These are phyloP conservation scores for Lasioglossum morio DNA, from an alignment of 2,888 invertebrate genomes.

Conservation along the genomic window DNA sequence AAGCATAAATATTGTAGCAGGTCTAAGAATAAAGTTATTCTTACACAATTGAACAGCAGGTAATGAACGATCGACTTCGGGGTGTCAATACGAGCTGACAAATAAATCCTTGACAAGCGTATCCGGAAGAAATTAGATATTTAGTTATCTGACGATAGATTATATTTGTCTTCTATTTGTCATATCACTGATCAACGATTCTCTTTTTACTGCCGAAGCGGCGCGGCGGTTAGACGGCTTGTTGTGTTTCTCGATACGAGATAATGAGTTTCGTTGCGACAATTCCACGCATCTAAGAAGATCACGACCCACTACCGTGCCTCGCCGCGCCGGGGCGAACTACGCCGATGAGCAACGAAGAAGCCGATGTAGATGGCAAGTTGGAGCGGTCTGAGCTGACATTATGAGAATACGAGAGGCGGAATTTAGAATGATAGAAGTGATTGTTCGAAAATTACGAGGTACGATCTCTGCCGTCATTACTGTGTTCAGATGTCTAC, in stretches of 20 bases:
- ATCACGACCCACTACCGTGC: slow-evolving; percentile 50
- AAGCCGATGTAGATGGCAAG: slow-evolving; percentile 40
- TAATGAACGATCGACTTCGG: not conserved
- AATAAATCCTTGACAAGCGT: not conserved
- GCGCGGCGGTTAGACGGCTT: slow-evolving; percentile 42
- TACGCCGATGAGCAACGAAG: slow-evolving; percentile 44
- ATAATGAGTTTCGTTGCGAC: slow-evolving; percentile 64
- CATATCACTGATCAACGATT: slow-evolving; percentile 27
- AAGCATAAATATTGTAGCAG: not conserved
- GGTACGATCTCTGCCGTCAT: slow-evolving; percentile 58
- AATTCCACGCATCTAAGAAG: slow-evolving; percentile 59
- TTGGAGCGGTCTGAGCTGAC: slow-evolving; percentile 57
- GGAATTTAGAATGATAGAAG: slow-evolving; percentile 69
- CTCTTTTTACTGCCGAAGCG: not conserved
- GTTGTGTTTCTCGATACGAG: slow-evolving; percentile 45
- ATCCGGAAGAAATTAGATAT: not conserved
- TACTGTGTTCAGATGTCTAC: slow-evolving; percentile 49
- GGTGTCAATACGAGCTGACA: not conserved
- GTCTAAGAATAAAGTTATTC: not conserved
- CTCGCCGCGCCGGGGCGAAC: not conserved
- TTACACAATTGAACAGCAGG: not conserved
- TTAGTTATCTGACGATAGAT: not conserved
- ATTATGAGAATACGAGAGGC: slow-evolving; percentile 60
- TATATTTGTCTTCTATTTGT: not conserved
- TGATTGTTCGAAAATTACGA: slow-evolving; percentile 70